These are phyloP conservation scores for Macaria notata DNA, from an alignment of 2,888 invertebrate genomes.

Conservation along the genomic window DNA sequence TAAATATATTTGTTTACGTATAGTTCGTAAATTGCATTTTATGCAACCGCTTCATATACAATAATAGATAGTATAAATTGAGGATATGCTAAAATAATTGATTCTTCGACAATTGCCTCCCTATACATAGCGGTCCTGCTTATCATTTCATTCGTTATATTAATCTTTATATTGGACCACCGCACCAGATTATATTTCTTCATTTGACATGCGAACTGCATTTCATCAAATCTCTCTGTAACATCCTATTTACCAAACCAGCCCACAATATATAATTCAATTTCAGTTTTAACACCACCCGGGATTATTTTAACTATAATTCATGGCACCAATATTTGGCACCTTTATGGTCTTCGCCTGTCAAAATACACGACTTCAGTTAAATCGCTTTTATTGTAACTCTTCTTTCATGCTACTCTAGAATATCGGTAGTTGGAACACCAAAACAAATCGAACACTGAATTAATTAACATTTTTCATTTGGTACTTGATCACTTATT, in stretches of 20 bases:
- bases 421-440: too few relatives aligned
- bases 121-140: constrained; percentile 43
- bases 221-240: constrained; percentile 11
- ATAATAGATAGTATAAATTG: constrained; percentile 58
- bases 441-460: too few relatives aligned
- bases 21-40: constrained; percentile 68
- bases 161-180: constrained; percentile 27
- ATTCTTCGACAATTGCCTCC: constrained; percentile 43
- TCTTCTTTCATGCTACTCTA: too few relatives aligned
- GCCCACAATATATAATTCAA: constrained; percentile 26
- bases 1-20: constrained; percentile 61
- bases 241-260: constrained; percentile 35
- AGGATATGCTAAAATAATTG: constrained; percentile 75
- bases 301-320: constrained; percentile 6
- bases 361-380: too few relatives aligned
- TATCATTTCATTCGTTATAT: constrained; percentile 1
- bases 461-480: too few relatives aligned
- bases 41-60: constrained; percentile 56
- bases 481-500: too few relatives aligned
- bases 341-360: constrained; percentile 19
- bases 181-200: constrained; percentile 10
- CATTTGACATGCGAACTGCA: constrained; percentile 1
- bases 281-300: not conserved
- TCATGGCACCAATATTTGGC: constrained; percentile 34
- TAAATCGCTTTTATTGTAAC: too few relatives aligned